Conservation (phyloP, 2,113 vertebrate genomes). For the Rhinoderma darwinii region DNA sequence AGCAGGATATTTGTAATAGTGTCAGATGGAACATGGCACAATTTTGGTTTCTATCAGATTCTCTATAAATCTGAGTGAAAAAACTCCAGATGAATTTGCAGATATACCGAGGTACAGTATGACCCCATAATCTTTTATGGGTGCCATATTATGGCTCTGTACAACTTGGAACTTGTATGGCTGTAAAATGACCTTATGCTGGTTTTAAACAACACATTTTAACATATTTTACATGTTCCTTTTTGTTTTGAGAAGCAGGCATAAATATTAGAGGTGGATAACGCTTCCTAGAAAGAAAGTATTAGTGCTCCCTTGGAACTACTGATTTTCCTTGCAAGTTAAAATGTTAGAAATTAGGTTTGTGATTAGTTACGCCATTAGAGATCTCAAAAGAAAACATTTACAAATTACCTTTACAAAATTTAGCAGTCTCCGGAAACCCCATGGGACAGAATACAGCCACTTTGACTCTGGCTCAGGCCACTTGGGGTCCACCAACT, state of each 20-base stretch:
- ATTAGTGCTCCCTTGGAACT: too few relatives aligned
- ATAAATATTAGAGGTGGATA: background rate
- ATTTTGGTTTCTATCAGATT: too few relatives aligned
- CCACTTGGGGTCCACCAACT: slow-evolving; percentile 89
- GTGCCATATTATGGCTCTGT: too few relatives aligned
- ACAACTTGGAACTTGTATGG: too few relatives aligned
- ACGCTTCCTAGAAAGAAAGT: background rate
- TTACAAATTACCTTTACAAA: slow-evolving; percentile 84
- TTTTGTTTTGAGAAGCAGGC: background rate
- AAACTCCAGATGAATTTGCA: background rate
- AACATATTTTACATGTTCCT: too few relatives aligned
- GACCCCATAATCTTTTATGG: too few relatives aligned
- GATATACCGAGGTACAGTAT: background rate
- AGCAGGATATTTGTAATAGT: background rate
- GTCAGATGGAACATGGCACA: background rate
- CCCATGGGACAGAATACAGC: slow-evolving; percentile 90
- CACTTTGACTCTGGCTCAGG: slow-evolving; percentile 84
- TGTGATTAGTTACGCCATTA: too few relatives aligned
- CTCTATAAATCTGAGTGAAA: too few relatives aligned
- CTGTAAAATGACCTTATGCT: background rate
- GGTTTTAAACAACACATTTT: too few relatives aligned
- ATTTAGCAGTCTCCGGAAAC: slow-evolving; percentile 88
- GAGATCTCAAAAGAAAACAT: background rate
- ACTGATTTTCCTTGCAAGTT: background rate
- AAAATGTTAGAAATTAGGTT: background rate